These are phyloP conservation scores for Cyphomyrus discorhynchus DNA, from an alignment of 2,113 vertebrate species.

Conservation along the genomic window DNA sequence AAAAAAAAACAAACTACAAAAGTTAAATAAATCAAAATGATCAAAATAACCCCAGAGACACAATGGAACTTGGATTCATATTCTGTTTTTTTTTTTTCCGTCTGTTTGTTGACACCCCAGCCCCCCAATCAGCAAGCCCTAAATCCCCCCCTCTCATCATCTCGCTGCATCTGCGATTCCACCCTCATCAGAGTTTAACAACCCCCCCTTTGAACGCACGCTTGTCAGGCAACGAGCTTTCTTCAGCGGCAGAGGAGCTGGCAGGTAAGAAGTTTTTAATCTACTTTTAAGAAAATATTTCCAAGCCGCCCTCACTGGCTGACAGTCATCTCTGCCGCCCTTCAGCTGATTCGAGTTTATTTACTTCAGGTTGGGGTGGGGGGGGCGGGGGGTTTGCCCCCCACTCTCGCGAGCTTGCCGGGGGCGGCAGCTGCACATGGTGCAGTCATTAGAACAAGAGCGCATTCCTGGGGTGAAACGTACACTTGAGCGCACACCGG, in stretches of 20 bases:
- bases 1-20: slow-evolving; percentile 60
- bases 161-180: slow-evolving; percentile 47
- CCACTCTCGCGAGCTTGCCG: not conserved
- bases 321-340: slow-evolving; percentile 33
- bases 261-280: slow-evolving; percentile 46
- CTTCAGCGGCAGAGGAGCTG: slow-evolving; percentile 38
- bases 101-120: slow-evolving; percentile 59
- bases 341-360: slow-evolving; percentile 20
- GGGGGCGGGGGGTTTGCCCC: not conserved
- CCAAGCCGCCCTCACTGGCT: slow-evolving; percentile 27
- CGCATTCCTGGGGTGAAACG: not conserved
- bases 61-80: slow-evolving; percentile 64
- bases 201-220: slow-evolving; percentile 43
- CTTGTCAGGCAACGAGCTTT: slow-evolving; percentile 50
- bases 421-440: not conserved
- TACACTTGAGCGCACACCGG: not conserved
- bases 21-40: slow-evolving; percentile 78
- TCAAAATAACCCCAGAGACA: slow-evolving; percentile 69
- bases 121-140: slow-evolving; percentile 51
- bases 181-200: slow-evolving; percentile 48
- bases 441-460: slow-evolving; percentile 23
- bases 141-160: slow-evolving; percentile 57
- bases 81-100: slow-evolving; percentile 62
- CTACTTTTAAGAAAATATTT: slow-evolving; percentile 58
- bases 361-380: slow-evolving; percentile 15